Base-by-base conservation (phyloP, 2,797 vertebrate species). In the Nothura maculosa region DNA sequence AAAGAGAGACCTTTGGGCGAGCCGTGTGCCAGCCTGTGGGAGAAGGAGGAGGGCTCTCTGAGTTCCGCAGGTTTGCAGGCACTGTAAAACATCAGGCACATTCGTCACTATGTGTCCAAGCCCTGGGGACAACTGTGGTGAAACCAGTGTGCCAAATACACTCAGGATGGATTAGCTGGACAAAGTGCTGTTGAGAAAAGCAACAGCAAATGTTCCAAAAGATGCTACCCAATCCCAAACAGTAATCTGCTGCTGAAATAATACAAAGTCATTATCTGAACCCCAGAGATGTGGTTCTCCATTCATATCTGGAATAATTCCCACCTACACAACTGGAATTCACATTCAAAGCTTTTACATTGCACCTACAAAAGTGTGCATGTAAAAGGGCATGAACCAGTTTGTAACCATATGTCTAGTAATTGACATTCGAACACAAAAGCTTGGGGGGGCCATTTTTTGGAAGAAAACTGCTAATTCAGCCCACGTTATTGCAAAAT, bases 341-440 rank as follows among this genome's bases (percentile, higher is more conserved):
- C 69, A 73, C 74, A 69, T 89, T 89, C 78, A 70, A 80, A 87
- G 78, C 77, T 86, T 86, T 77, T 77, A 66, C 90, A 67, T 6
- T 32, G 87, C 79, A 69, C 73, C 72, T 74, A 27, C 81, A 47
- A 55, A 38, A 8, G 1, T 12, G 74, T 66, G 60, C 10, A 4
- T 47, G 52, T 61, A 87, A 85, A 93, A 93, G 63, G 77, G 67
- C 42, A 57, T 8, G 79, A 85, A 40, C 43, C 42, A 62, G 50
- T 27, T 43, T 81, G 74, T 60, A 91, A 79, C 76, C 88, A 42
- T 47, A 58, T 45, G 69, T 52, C 80, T 64, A 79, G 55, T 61
- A 28, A 61, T 25, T 76, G 36, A 8, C 21, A 60, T 36, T 2
- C 13, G 2, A 21, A 40, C 27, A 54, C 52, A 77, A 83, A 88